Conservation (phyloP, 2,888 invertebrate species). For the Polymixis flavicincta region DNA sequence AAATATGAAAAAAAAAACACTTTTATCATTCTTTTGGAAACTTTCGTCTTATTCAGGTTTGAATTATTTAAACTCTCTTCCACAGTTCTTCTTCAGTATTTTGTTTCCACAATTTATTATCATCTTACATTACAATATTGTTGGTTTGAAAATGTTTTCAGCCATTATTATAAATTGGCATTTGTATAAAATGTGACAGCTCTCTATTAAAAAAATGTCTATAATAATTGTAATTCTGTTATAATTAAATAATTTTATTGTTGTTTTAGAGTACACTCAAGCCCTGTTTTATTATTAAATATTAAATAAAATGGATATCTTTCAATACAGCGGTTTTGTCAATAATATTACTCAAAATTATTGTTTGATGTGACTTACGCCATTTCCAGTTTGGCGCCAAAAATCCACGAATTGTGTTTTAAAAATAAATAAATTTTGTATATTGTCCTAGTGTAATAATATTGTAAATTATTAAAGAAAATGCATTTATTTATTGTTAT, state of each 20-base stretch:
- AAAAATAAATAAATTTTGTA: slow-evolving; percentile 64
- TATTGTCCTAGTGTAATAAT: slow-evolving; percentile 63
- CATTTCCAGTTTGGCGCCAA: slow-evolving; percentile 33
- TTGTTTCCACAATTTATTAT: background rate
- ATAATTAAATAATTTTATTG: slow-evolving; percentile 24
- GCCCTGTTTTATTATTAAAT: slow-evolving; percentile 10
- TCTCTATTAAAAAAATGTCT: slow-evolving; percentile 51
- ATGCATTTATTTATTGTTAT: slow-evolving; percentile 85
- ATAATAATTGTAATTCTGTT: slow-evolving; percentile 40
- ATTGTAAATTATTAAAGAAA: slow-evolving; percentile 77
- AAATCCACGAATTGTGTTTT: slow-evolving; percentile 17
- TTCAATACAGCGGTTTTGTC: slow-evolving; percentile 4
- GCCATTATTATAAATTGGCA: background rate
- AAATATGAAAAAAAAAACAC: slow-evolving; percentile 36
- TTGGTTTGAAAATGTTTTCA: background rate
- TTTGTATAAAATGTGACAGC: slow-evolving; percentile 41
- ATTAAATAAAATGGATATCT: slow-evolving; percentile 2
- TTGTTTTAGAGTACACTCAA: slow-evolving; percentile 14
- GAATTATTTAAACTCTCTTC: background rate
- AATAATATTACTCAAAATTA: background rate
- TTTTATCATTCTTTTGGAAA: background rate
- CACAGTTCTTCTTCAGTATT: no score
- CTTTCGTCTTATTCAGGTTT: background rate
- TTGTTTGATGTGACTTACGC: slow-evolving; percentile 5
- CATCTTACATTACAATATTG: background rate